Base-by-base conservation (phyloP, 2,888 invertebrate species). In the Sympetrum striolatum region DNA sequence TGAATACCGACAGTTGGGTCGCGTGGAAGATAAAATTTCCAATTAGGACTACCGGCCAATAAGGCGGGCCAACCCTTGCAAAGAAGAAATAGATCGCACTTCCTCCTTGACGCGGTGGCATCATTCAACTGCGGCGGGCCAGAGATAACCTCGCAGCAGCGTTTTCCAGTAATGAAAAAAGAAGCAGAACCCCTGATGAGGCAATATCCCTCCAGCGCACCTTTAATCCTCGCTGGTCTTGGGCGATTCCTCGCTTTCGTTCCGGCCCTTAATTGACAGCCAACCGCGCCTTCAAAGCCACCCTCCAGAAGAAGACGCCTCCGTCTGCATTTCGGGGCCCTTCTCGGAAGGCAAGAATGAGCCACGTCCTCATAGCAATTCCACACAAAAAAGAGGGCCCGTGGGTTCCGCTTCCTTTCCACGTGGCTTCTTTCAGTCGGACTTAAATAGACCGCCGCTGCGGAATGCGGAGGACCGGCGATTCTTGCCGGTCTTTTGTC, bases 401-500 rank as follows among this genome's bases (percentile, higher is more conserved):
- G 44, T 4, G n/a, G 5, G 31, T 79, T 73, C 25, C 31, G 14
- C 31, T 25, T 73, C 25, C 25, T 73, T 73, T 31, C 15, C 73
- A 25, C 73, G 73, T 31, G 14, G 73, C 73, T 73, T 31, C 31
- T 73, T 73, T 73, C 25, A 25, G 31, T 18, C 15, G 53, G 48
- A 53, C 35, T 31, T 35, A 18, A 82, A 58, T 58, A 60, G 86
- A 37, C 39, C 60, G 37, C 14, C 31, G 12, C 18, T 31, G 53
- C 22, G 82, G 53, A 53, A 35, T 60, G 86, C 60, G 86, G 86
- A 86, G 58, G 60, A n/a, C 37, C 86, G 37, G 60, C 86, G 58
- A 60, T 60, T 86, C 86, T 60, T 60, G 86, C 58, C 60, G 86
- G 86, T 86, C 60, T 86, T 86, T 86, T 60, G 86, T 58, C n/a